phyloP scores from a whole-genome alignment of 2,888 invertebrate species.

The Platycheirus rosarum region DNA sequence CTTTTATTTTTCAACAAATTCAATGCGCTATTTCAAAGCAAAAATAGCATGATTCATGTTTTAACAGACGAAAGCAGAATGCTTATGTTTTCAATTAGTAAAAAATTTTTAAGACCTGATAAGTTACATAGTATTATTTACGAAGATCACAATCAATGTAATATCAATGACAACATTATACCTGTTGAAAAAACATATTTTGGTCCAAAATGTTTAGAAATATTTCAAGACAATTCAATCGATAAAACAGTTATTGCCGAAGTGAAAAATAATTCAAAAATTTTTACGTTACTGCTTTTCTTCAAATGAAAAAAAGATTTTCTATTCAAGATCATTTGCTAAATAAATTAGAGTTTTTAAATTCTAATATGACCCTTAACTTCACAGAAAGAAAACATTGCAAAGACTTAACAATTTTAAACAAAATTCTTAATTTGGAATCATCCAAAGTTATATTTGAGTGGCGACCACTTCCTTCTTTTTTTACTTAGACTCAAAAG shows the following conservation, averaged over 20 bases:
- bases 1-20: too few relatives aligned
- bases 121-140: too few relatives aligned
- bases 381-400: not conserved
- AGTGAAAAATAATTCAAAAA: constrained; percentile 1
- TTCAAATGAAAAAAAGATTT: not conserved
- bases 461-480: not conserved
- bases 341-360: not conserved
- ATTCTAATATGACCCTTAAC: not conserved
- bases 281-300: not conserved
- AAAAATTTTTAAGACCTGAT: too few relatives aligned
- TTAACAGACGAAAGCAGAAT: too few relatives aligned
- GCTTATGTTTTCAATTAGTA: too few relatives aligned
- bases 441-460: constrained; percentile 6
- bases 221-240: not conserved
- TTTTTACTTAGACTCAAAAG: not conserved
- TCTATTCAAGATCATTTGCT: not conserved
- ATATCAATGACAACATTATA: too few relatives aligned
- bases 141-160: too few relatives aligned
- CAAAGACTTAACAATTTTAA: not conserved
- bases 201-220: not conserved
- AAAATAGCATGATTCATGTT: too few relatives aligned
- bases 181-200: not conserved
- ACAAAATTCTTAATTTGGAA: not conserved
- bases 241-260: constrained; percentile 10
- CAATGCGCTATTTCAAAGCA: too few relatives aligned